phyloP scores from a whole-genome alignment of 2,113 vertebrate genomes.

The Daubentonia madagascariensis region DNA sequence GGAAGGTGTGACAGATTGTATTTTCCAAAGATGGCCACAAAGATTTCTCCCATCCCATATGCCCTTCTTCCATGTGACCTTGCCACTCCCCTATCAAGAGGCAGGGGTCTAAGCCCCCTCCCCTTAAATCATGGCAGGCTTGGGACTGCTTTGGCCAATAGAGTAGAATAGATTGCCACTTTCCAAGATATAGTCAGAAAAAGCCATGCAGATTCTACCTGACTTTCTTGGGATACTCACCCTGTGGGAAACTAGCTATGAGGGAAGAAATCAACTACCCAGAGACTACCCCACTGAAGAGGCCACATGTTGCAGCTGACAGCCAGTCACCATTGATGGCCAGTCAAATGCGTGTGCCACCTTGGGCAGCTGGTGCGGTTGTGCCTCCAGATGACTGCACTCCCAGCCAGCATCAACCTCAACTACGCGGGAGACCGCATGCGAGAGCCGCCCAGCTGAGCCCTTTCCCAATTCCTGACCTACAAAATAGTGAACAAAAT shows the following conservation, averaged over 20 bases:
- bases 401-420: not conserved
- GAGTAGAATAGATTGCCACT: not conserved
- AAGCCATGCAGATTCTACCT: not conserved
- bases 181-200: not conserved
- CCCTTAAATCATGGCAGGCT: not conserved
- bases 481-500: not conserved
- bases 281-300: not conserved
- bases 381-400: not conserved
- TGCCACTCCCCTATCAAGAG: not conserved
- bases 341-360: fast-evolving
- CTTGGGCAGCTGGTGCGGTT: not conserved
- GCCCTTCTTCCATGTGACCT: not conserved
- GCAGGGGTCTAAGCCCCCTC: not conserved
- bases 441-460: not conserved
- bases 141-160: not conserved
- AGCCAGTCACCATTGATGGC: not conserved
- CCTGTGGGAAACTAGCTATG: not conserved
- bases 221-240: not conserved
- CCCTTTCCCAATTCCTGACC: not conserved
- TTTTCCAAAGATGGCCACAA: not conserved
- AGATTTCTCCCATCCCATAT: not conserved
- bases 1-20: slow-evolving; percentile 83
- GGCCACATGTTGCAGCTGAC: not conserved
- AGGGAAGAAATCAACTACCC: not conserved
- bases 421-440: not conserved